phyloP scores from a whole-genome alignment of 2,888 invertebrate species.

The Drosophila maculinotata region DNA sequence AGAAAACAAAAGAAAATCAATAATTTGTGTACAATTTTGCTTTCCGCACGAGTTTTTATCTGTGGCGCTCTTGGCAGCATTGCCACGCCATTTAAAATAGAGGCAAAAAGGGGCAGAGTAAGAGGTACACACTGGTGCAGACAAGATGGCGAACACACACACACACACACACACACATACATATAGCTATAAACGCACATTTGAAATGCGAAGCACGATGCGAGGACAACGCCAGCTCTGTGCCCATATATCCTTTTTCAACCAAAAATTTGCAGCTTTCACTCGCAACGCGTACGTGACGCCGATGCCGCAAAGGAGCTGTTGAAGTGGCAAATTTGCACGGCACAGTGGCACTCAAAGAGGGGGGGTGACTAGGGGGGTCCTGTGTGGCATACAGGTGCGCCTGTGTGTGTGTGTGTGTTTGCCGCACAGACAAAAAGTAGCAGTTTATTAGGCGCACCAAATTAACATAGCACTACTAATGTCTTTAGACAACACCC shows the following conservation, averaged over 20 bases:
- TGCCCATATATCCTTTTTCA: constrained; percentile 78
- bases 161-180: constrained; percentile 17
- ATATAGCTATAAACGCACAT: constrained; percentile 14
- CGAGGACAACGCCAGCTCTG: constrained; percentile 72
- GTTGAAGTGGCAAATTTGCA: constrained; percentile 84
- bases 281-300: constrained; percentile 75
- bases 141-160: constrained; percentile 66
- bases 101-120: neutral
- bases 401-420: constrained; percentile 6
- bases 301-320: constrained; percentile 83
- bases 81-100: constrained; percentile 66
- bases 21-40: constrained; percentile 47
- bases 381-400: constrained; percentile 1
- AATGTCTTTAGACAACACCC: constrained; percentile 48
- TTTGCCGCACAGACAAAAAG: constrained; percentile 51
- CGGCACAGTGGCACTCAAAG: constrained; percentile 2
- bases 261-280: constrained; percentile 66
- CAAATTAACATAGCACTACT: constrained; percentile 77
- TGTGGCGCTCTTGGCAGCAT: constrained; percentile 31
- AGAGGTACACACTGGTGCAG: constrained; percentile 34
- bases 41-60: constrained; percentile 35
- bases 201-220: constrained; percentile 72
- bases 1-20: constrained; percentile 54
- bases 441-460: constrained; percentile 81
- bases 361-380: neutral